Conservation (phyloP, 2,888 invertebrate species). For the Idaea aversata region DNA sequence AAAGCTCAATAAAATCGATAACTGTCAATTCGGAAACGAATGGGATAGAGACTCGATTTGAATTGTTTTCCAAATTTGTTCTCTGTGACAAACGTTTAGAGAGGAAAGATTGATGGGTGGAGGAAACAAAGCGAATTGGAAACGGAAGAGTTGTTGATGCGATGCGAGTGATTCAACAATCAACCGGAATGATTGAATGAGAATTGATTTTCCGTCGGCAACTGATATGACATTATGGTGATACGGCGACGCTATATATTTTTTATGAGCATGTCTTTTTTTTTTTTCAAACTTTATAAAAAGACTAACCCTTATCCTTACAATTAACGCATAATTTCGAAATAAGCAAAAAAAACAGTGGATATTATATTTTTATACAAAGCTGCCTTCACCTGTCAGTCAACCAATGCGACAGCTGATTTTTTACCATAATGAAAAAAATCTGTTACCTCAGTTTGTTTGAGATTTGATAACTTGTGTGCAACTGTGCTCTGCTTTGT, state of each 20-base stretch:
- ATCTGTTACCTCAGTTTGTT: neutral
- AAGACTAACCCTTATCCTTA: neutral
- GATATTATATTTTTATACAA: neutral
- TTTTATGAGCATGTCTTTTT: neutral
- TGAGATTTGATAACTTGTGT: neutral
- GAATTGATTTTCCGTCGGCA: conserved; percentile 13
- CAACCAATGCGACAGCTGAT: neutral
- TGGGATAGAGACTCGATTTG: conserved; percentile 33
- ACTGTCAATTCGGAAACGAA: conserved; percentile 27
- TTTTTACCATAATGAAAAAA: neutral
- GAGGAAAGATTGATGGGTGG: conserved; percentile 43
- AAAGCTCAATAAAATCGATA: conserved; percentile 57
- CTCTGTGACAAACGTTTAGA: conserved; percentile 57
- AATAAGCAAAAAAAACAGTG: neutral
- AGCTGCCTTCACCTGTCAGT: neutral
- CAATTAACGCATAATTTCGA: neutral
- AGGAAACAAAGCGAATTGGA: conserved; percentile 34
- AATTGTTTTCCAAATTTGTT: conserved; percentile 40
- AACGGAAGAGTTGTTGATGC: conserved; percentile 3
- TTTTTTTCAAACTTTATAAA: neutral
- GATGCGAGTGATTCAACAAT: neutral
- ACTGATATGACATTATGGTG: neutral
- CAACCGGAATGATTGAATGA: conserved; percentile 9
- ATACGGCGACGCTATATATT: neutral
- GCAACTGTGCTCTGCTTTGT: neutral